These are phyloP conservation scores for Paramisgurnus dabryanus DNA, from an alignment of 2,113 vertebrate genomes.

Conservation along the genomic window DNA sequence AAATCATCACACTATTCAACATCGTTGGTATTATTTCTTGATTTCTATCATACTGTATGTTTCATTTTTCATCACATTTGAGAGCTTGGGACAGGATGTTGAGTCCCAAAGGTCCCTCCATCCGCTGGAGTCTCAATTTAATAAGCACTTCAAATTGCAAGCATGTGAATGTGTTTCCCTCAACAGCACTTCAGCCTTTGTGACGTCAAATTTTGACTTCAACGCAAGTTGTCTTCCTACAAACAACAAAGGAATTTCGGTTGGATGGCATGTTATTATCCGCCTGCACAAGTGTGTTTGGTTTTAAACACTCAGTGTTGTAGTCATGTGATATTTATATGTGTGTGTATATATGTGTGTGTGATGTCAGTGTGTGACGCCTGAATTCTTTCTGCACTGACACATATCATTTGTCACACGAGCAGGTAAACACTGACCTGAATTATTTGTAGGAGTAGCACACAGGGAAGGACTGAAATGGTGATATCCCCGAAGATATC, in stretches of 20 bases:
- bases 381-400: background rate
- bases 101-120: background rate
- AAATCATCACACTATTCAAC: background rate
- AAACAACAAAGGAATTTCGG: constrained; percentile 2
- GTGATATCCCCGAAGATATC: constrained; percentile 34
- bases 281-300: background rate
- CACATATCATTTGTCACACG: constrained; percentile 1
- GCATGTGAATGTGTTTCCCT: background rate
- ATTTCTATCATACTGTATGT: no score
- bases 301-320: background rate
- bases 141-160: background rate
- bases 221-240: constrained; percentile 15
- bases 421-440: background rate
- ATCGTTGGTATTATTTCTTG: constrained; percentile 5
- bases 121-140: background rate
- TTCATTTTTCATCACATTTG: background rate
- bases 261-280: background rate
- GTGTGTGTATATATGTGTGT: constrained; percentile 1
- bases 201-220: background rate
- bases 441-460: constrained; percentile 27
- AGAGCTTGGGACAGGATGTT: background rate
- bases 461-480: constrained; percentile 19
- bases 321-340: background rate
- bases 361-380: constrained; percentile 32
- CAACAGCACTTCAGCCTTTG: background rate